Evolutionary conservation across 2,113 vertebrate genomes (phyloP), one percentile per base, ranked within the genome.

Genomic region (Chauna torquata): DNA sequence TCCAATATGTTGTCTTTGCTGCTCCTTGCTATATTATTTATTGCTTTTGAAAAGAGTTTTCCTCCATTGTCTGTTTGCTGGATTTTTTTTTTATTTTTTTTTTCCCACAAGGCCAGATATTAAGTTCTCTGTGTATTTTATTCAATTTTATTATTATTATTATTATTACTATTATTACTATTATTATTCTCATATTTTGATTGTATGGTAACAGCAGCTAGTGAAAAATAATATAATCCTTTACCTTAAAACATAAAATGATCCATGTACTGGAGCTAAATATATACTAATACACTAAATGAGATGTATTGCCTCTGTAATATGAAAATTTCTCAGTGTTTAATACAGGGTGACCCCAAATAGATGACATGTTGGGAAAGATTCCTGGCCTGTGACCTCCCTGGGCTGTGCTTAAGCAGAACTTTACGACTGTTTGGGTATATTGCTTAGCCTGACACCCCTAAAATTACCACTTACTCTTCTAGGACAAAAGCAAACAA

Each of bases 371-470:
- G 1, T 1, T 64, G 32, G 4, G 14, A 84, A 90, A 42, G 8
- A 42, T 82, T 72, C 11, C 5, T 66, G 18, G 27, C 22, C 22
- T 59, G 6, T 45, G 11, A 71, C 19, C 34, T 77, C 8, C 62
- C 14, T 88, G 12, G 11, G 40, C 20, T 81, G 24, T 45, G 22
- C 6, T 27, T 62, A 45, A 92, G 40, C 5, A 66, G 40, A 89
- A 11, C 7, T 22, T 54, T 40, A 78, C 90, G 90, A 71, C 27
- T 23, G 3, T 25, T 59, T 68, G 36, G 30, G 17, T 52, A 47
- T 38, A 10, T 0, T 57, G 27, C 14, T 83, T 69, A 52, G 6
- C 3, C 15, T 4, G 4, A 61, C 11, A 27, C 0, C 1, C 8
- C 6, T 75, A 40, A 70, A 90, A 47, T 59, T 9, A 44, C 3